Conservation (phyloP, 2,113 vertebrate species). For the Sphaerodactylus townsendi region DNA sequence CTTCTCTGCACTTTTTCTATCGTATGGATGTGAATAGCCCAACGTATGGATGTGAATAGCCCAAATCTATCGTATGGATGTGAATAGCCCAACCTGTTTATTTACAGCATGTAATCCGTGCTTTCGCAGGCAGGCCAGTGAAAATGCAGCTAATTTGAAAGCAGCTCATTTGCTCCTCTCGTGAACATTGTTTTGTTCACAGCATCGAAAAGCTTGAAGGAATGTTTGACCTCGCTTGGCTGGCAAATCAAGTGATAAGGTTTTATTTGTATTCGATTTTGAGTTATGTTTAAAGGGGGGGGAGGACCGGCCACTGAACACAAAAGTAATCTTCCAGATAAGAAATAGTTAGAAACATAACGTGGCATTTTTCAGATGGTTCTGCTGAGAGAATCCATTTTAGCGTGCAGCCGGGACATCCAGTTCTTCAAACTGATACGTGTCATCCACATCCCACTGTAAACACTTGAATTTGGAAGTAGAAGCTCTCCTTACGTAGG, state of each 20-base stretch:
- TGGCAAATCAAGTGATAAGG: background rate
- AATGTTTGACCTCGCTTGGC: background rate
- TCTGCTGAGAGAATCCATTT: background rate
- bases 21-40: too few species aligned
- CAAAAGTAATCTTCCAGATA: background rate
- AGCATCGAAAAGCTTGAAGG: background rate
- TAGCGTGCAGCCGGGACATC: background rate
- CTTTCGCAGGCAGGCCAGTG: background rate
- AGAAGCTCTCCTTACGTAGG: background rate
- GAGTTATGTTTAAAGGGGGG: constrained; percentile 2
- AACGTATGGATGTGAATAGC: too few species aligned
- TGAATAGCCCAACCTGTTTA: background rate
- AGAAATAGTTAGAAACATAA: background rate
- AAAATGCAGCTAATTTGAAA: background rate
- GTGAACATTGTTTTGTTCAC: constrained; percentile 5
- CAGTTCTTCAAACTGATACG: background rate
- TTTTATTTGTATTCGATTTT: background rate
- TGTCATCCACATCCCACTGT: background rate
- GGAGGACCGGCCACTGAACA: background rate
- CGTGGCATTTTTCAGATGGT: background rate
- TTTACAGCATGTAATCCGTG: background rate
- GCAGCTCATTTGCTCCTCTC: background rate
- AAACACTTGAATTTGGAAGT: background rate
- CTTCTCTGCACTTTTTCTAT: too few species aligned
- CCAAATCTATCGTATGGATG: background rate